Evolutionary conservation across 2,113 vertebrate genomes (phyloP), one percentile per base, ranked within the genome.

Genomic region (Lepus europaeus): DNA sequence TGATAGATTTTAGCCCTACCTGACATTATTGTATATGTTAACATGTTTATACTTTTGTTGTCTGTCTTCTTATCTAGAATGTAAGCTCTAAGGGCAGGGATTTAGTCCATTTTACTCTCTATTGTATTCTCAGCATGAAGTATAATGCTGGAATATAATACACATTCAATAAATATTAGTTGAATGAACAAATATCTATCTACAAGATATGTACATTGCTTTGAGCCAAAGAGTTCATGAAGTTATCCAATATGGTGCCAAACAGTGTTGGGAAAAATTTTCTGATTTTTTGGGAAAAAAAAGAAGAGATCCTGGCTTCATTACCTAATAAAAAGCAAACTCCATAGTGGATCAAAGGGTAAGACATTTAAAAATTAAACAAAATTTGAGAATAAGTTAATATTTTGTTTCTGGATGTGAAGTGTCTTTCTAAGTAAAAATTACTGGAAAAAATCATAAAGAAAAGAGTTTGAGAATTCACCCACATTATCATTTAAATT

Each of bases 41-140:
- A 76, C 8, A 89, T 89, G 23, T 59, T 86, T 90, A 20, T 73
- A 77, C 76, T 86, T 76, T 33, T 31, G 51, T 51, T 89, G 66
- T 85, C 39, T 91, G 22, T 91, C 25, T 94, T 51, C 17, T 96
- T 49, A 89, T 69, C 87, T 96, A 96, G 96, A 97, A 89, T 95
- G 93, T 87, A 96, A 96, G 96, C 91, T 89, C 53, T 79, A 93
- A 91, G 84, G 83, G 94, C 93, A 95, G 90, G 93, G n/a, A 80
- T 78, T 89, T 95, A 76, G 61, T 87, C 6, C 70, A 25, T 64
- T 81, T 83, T 87, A 19, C 22, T 66, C 23, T 91, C 68, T 90
- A 16, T 69, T 89, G 70, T 87, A 68, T 73, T 96, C 59, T 93
- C 53, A 82, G 61, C 76, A 80, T 39, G 86, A 89, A 94, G n/a